A percentile compares a stretch with the other conserved stretches of the same genome.
Evolutionary conservation across 2,797 vertebrate genomes (phyloP).

Genomic region (Sebastes iracundus): DNA sequence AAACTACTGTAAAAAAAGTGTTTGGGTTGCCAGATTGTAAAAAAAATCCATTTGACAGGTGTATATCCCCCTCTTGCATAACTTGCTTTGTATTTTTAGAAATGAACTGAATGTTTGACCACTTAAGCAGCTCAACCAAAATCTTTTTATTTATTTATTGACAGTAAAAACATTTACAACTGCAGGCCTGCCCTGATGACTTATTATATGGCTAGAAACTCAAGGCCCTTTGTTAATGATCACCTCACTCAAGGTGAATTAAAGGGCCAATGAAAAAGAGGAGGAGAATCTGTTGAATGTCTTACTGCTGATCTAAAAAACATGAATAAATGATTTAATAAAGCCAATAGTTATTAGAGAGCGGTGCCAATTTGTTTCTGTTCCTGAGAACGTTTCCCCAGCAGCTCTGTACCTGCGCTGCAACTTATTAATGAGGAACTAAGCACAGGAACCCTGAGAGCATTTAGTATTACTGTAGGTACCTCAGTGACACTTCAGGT

Average conservation of each 20-base stretch:
- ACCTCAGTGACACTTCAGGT: conserved; percentile 35
- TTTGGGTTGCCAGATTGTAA: neutral
- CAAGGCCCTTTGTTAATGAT: neutral
- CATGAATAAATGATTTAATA: neutral
- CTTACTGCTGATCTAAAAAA: conserved; percentile 4
- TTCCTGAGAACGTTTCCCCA: neutral
- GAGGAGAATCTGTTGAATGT: neutral
- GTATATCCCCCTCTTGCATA: neutral
- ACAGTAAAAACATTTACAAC: neutral
- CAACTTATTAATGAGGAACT: conserved; percentile 15
- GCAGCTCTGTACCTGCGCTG: conserved; percentile 11
- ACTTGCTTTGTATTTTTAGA: neutral
- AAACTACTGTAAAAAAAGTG: neutral
- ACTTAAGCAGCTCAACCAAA: neutral
- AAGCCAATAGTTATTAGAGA: neutral
- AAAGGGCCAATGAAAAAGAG: neutral
- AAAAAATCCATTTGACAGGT: neutral
- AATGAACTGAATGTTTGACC: neutral
- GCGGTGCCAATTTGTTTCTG: neutral
- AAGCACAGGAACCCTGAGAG: conserved; percentile 5
- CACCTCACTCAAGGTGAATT: neutral
- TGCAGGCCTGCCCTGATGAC: neutral
- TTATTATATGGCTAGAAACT: neutral
- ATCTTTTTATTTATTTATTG: neutral
- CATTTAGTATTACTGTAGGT: conserved; percentile 11